These are phyloP conservation scores for Motacilla alba DNA, from an alignment of 2,113 vertebrate genomes.

Conservation along the genomic window DNA sequence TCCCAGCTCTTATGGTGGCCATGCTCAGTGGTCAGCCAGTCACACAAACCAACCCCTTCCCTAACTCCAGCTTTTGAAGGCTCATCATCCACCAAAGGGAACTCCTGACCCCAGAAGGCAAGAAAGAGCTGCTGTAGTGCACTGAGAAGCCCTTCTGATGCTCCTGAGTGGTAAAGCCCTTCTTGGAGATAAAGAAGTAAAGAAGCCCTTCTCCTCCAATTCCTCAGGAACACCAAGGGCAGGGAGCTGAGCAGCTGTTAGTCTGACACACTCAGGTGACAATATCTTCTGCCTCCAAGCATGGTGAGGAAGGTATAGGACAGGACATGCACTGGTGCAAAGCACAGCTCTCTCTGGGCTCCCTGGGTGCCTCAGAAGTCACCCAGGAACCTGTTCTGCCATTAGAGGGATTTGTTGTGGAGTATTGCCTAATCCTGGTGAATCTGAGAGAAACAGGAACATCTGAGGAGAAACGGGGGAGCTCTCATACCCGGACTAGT, in stretches of 20 bases:
- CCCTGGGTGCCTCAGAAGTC: background rate
- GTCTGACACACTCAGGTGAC: background rate
- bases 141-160: background rate
- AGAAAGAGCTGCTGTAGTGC: background rate
- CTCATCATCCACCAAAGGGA: background rate
- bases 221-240: background rate
- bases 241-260: background rate
- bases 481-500: background rate
- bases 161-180: background rate
- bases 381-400: background rate
- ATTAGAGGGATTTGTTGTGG: background rate
- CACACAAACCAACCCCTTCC: background rate
- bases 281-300: background rate
- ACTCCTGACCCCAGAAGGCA: background rate
- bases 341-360: background rate
- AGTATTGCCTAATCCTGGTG: background rate
- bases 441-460: background rate
- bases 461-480: background rate
- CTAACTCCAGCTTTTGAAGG: background rate
- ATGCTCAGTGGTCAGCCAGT: background rate
- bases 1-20: background rate
- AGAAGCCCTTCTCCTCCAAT: background rate
- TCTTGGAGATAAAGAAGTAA: background rate
- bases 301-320: background rate
- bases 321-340: background rate